Base-by-base conservation (phyloP, 2,797 vertebrate species). In the Lycodopsis pacificus region DNA sequence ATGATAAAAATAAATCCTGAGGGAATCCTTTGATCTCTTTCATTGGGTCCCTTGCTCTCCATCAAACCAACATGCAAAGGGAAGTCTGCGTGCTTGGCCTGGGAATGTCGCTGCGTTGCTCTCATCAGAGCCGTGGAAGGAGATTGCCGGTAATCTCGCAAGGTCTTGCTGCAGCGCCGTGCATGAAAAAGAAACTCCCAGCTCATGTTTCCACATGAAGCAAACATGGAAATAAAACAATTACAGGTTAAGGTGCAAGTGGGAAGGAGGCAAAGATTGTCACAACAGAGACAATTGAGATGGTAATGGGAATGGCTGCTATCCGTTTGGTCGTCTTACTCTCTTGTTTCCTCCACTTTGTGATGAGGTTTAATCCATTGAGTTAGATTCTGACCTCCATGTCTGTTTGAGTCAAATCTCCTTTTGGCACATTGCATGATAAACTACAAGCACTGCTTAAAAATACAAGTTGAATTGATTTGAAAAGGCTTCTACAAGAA, bases 381-480 rank as follows among this genome's bases (percentile, higher is more conserved):
- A 71, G 32, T 76, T 58, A 22, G 20, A 65, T 73, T 69, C 46
- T 77, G 65, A 76, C 63, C 61, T 59, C 4, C 4, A 2, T 42
- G 65, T 30, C 12, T 42, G 13, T 59, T 27, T 73, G 13, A 58
- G 38, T 7, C 30, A 4, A 20, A 46, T 63, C 32, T 74, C 7
- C 40, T 51, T 36, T 57, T 34, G 34, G 17, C 48, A 9, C 19
- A 6, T 54, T 65, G 53, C 4, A 0, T 65, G 48, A 65, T 62
- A 58, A 27, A 73, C 67, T 40, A 27, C 25, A 48, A 51, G 25
- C 48, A 17, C 40, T 2, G 25, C 57, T 49, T 25, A 3, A 22
- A 56, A 68, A 71, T 59, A 36, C 9, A 44, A 30, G 11, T 70
- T 62, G 12, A 44, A 49, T 56, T 62, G 36, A 46, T 57, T 49